phyloP scores from a whole-genome alignment of 2,797 vertebrate genomes.

The Triplophysa yarkandensis region DNA sequence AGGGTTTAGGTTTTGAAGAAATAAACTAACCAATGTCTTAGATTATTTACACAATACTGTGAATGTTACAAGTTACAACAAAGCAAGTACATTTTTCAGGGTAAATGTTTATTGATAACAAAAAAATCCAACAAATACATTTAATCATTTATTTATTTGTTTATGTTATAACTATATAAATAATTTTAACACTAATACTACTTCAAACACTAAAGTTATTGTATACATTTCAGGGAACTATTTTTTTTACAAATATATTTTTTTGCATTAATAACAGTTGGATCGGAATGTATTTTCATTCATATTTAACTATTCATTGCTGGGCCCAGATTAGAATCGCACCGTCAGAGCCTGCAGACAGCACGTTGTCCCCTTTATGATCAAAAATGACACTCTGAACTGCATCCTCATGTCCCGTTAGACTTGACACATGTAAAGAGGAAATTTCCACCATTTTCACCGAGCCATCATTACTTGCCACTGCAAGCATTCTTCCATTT shows the following conservation, averaged over 20 bases:
- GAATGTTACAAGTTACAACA: not conserved
- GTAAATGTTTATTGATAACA: not conserved
- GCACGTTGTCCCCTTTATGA: conserved; percentile 66
- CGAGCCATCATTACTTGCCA: conserved; percentile 74
- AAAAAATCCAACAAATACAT: not conserved
- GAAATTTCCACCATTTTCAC: conserved; percentile 75
- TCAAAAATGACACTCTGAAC: conserved; percentile 74
- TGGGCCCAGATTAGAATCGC: conserved; percentile 69
- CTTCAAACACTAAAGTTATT: not conserved
- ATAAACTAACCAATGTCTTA: too few relatives aligned
- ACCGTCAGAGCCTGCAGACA: conserved; percentile 76
- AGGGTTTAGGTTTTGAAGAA: too few relatives aligned
- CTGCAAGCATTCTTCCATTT: conserved; percentile 75
- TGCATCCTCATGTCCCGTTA: conserved; percentile 68
- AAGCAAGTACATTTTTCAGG: not conserved
- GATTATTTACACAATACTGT: too few relatives aligned
- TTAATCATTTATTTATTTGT: too few relatives aligned
- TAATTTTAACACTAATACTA: too few relatives aligned
- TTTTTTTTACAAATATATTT: not conserved
- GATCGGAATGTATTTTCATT: not conserved
- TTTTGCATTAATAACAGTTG: not conserved
- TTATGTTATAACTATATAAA: too few relatives aligned
- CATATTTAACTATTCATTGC: conserved; percentile 5
- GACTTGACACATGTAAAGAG: conserved; percentile 64
- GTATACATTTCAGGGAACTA: not conserved